These are phyloP conservation scores for Brachyptera putata DNA, from an alignment of 2,888 invertebrate species.

Conservation along the genomic window DNA sequence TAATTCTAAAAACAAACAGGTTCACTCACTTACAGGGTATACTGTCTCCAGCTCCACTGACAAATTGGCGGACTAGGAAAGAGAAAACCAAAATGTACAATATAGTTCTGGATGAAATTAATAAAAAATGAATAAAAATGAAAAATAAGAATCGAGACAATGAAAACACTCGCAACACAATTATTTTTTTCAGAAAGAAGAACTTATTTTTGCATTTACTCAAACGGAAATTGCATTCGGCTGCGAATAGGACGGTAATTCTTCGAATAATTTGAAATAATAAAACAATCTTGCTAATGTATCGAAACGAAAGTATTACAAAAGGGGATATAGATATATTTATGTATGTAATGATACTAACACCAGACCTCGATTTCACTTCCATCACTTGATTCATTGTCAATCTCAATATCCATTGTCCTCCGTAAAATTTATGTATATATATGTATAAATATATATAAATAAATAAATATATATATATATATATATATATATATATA, in stretches of 20 bases:
- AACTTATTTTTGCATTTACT: too few species aligned
- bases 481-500: too few species aligned
- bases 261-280: constrained; percentile 11
- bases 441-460: too few species aligned
- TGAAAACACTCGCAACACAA: constrained; percentile 9
- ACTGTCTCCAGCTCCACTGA: constrained; percentile 41
- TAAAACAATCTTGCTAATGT: constrained; percentile 6
- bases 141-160: constrained; percentile 34
- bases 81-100: constrained; percentile 36
- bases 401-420: too few species aligned
- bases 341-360: constrained; percentile 19
- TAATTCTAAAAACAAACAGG: constrained; percentile 36
- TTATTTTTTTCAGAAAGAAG: too few species aligned
- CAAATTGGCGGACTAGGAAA: constrained; percentile 41
- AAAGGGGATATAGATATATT: constrained; percentile 5
- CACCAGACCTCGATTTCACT: constrained; percentile 32
- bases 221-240: too few species aligned
- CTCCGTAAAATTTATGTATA: too few species aligned
- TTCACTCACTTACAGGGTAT: constrained; percentile 41
- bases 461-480: neutral
- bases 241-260: too few species aligned
- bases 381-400: too few species aligned
- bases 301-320: constrained; percentile 17
- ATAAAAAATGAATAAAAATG: too few species aligned
- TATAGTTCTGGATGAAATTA: constrained; percentile 24